Conservation (phyloP, 2,888 invertebrate species). For the Caenorhabditis macrosperma region DNA sequence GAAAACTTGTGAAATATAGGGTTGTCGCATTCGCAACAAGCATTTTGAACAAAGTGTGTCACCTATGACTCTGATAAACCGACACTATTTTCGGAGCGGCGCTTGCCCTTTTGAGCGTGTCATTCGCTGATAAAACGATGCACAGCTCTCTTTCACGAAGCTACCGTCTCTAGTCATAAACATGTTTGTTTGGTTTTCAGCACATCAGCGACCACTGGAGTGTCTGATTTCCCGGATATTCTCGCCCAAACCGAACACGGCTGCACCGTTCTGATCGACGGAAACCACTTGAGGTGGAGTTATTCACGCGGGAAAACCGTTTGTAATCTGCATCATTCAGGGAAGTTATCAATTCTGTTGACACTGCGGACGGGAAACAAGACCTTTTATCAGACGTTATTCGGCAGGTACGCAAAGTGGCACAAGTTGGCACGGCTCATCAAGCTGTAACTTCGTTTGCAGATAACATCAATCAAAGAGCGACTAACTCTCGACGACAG, state of each 20-base stretch:
- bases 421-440: constrained; percentile 15
- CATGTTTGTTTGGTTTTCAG: constrained; percentile 65
- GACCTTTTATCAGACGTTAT: constrained; percentile 74
- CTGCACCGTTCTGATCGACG: constrained; percentile 77
- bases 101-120: constrained; percentile 10
- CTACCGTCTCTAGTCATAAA: constrained; percentile 31
- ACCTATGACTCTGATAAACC: constrained; percentile 31
- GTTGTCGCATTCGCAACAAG: not conserved
- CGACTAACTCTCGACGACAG: constrained; percentile 63
- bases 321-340: constrained; percentile 37
- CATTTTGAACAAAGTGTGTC: not conserved
- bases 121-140: constrained; percentile 22
- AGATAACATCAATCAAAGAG: constrained; percentile 73
- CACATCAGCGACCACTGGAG: constrained; percentile 71
- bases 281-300: constrained; percentile 68
- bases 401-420: constrained; percentile 64
- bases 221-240: constrained; percentile 75
- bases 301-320: not conserved
- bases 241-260: constrained; percentile 77
- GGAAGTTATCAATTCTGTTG: constrained; percentile 71
- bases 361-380: constrained; percentile 67
- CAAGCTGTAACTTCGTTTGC: constrained; percentile 23
- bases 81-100: constrained; percentile 26
- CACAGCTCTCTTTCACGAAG: not conserved
- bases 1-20: not conserved